Percentiles rank a stretch among this genome's conserved stretches.
Conservation (phyloP, 1,140 invertebrate species). For the Trichomalopsis sarcophagae region DNA sequence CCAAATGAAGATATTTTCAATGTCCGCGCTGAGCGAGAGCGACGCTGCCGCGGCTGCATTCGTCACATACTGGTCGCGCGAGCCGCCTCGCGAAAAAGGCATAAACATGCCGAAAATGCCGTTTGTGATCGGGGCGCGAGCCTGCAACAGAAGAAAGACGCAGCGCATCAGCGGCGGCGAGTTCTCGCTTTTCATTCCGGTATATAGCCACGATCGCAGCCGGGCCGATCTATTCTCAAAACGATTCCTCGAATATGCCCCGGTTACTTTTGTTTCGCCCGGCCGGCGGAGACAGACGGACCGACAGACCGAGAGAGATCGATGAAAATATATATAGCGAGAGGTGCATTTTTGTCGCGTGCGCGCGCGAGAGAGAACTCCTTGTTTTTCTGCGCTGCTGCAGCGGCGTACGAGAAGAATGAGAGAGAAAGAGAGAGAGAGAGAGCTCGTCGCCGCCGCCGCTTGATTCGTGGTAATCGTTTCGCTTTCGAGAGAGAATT, state of each 20-base stretch:
- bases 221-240: slow-evolving; percentile 22
- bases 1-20: slow-evolving; percentile 73
- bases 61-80: slow-evolving; percentile 30
- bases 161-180: not conserved
- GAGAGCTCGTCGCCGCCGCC: not conserved
- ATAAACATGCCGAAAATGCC: slow-evolving; percentile 44
- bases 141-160: not conserved
- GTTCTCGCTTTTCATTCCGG: not conserved
- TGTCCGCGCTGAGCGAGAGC: slow-evolving; percentile 57
- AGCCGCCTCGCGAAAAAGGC: slow-evolving; percentile 33
- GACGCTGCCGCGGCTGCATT: slow-evolving; percentile 23
- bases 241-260: slow-evolving; percentile 16
- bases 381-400: not conserved
- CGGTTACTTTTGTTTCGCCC: not conserved
- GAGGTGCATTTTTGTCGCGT: not conserved
- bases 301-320: not conserved
- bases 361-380: not conserved
- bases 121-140: not conserved
- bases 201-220: not conserved
- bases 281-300: not conserved
- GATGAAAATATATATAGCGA: slow-evolving; percentile 20
- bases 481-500: slow-evolving; percentile 2
- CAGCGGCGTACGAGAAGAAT: not conserved
- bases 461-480: not conserved
- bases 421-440: not conserved